These are phyloP conservation scores for Pecten maximus DNA, from an alignment of 2,888 invertebrate genomes.

Conservation along the genomic window DNA sequence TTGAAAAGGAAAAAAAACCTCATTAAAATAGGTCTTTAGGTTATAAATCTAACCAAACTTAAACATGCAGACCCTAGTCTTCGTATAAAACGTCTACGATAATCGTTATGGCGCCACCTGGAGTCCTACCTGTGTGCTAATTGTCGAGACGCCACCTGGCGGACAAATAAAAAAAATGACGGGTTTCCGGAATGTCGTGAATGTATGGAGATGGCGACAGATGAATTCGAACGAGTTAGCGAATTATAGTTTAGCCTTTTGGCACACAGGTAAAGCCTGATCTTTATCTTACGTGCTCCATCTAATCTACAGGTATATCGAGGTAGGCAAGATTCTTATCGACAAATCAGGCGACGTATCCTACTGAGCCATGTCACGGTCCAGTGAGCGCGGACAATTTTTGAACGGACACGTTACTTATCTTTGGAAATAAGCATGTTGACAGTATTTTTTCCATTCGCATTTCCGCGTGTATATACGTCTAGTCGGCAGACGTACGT, in stretches of 20 bases:
- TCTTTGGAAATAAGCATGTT: not conserved
- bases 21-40: not conserved
- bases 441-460: not conserved
- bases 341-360: not conserved
- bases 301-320: not conserved
- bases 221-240: conserved; percentile 24
- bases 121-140: conserved; percentile 33
- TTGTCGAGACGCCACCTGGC: conserved; percentile 35
- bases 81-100: not conserved
- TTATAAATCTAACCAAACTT: conserved; percentile 18
- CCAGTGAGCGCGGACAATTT: not conserved
- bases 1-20: not conserved
- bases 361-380: not conserved
- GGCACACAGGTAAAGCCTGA: conserved; percentile 14
- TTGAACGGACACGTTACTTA: conserved; percentile 18
- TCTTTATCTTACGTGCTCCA: conserved; percentile 9
- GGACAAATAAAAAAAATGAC: conserved; percentile 21
- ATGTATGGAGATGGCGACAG: conserved; percentile 27
- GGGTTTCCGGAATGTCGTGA: conserved; percentile 30
- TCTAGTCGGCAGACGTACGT: not conserved
- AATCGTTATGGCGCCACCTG: conserved; percentile 17
- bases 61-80: not conserved
- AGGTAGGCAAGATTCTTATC: not conserved
- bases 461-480: not conserved
- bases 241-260: conserved; percentile 33